These are phyloP conservation scores for Pantala flavescens DNA, from an alignment of 1,140 invertebrate genomes.

Conservation along the genomic window DNA sequence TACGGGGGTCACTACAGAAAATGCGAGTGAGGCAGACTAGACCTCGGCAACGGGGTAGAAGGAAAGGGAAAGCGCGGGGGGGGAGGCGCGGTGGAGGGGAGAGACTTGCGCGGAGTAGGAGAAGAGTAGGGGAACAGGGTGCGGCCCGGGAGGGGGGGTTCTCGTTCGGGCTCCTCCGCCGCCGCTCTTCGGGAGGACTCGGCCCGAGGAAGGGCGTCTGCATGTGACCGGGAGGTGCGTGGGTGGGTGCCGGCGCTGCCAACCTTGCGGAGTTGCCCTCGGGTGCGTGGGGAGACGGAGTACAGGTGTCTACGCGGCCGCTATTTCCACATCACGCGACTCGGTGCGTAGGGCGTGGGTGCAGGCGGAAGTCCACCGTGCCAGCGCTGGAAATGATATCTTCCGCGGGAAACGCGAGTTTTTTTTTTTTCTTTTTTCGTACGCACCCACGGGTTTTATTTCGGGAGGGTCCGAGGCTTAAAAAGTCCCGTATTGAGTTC, in stretches of 20 bases:
- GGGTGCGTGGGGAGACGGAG: background rate
- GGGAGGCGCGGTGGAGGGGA: background rate
- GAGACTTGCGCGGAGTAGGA: background rate
- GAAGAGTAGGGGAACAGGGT: background rate
- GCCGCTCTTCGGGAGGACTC: background rate
- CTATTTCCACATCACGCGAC: too few relatives aligned
- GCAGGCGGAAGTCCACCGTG: too few relatives aligned
- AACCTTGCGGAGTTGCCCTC: background rate
- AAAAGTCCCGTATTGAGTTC: too few relatives aligned
- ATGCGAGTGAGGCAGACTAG: constrained; percentile 7
- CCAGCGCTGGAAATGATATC: too few relatives aligned
- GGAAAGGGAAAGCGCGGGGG: background rate
- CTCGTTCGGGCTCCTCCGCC: background rate
- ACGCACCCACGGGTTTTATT: too few relatives aligned
- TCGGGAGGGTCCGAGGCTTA: too few relatives aligned
- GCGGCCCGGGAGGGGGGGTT: background rate
- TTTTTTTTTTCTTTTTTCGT: too few relatives aligned
- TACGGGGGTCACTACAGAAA: background rate
- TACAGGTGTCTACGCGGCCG: too few relatives aligned
- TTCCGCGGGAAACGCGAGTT: too few relatives aligned
- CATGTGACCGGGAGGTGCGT: background rate
- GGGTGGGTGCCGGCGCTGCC: background rate
- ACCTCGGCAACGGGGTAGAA: background rate
- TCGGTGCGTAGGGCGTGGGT: too few relatives aligned
- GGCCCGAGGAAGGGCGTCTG: background rate